Evolutionary conservation across 2,888 invertebrate genomes (phyloP).

Genomic region (Drosophila seclusa): DNA sequence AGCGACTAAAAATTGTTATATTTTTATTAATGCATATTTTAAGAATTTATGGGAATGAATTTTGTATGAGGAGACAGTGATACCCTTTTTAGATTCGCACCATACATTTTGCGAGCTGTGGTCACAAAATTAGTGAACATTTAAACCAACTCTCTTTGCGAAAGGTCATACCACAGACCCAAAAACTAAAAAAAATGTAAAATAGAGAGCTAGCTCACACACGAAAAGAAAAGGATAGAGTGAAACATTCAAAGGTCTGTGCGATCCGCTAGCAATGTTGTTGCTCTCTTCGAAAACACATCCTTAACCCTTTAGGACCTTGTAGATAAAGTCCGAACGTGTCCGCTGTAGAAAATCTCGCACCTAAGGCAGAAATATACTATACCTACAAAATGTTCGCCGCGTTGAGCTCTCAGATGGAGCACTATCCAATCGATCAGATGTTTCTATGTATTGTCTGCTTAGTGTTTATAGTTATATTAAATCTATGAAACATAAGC

Average conservation of each 20-base stretch:
- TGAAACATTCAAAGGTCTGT: neutral
- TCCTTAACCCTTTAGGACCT: neutral
- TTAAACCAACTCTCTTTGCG: neutral
- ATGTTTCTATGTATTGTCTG: neutral
- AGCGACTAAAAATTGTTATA: neutral
- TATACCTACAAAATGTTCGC: neutral
- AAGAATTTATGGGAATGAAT: neutral
- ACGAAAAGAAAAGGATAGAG: neutral
- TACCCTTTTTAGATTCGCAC: neutral
- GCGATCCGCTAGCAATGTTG: neutral
- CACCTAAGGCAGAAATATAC: neutral
- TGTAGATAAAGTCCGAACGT: neutral
- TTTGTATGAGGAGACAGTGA: neutral
- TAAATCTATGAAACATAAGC: neutral
- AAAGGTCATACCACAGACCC: neutral
- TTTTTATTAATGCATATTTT: neutral
- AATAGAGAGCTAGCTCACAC: neutral
- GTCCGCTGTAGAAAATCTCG: neutral
- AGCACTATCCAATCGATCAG: neutral
- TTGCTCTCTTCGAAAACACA: neutral
- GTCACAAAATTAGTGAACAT: neutral
- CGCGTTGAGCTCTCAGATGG: neutral
- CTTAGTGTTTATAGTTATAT: neutral
- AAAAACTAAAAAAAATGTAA: neutral
- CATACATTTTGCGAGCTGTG: neutral